These are phyloP conservation scores for Myotis lucifugus DNA, from an alignment of 2,113 vertebrate genomes.

Conservation along the genomic window DNA sequence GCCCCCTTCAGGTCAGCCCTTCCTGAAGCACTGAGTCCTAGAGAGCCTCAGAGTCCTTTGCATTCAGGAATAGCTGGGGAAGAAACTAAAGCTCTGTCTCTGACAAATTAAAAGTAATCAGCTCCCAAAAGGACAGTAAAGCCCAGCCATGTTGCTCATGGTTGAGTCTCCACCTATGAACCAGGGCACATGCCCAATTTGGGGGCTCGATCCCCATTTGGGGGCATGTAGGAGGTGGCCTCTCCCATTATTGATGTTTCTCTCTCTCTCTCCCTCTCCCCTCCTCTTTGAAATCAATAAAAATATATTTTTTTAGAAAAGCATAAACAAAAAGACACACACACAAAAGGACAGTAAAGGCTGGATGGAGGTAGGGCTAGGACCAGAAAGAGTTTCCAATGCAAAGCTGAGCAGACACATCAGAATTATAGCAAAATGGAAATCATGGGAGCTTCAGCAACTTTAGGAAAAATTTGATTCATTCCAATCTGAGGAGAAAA, in stretches of 20 bases:
- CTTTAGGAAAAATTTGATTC: neutral
- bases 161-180: too few species aligned
- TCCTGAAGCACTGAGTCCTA: neutral
- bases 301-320: too few species aligned
- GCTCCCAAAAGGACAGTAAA: neutral
- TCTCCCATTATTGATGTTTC: too few species aligned
- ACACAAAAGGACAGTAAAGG: neutral
- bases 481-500: neutral
- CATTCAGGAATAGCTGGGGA: neutral
- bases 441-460: neutral
- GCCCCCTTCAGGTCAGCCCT: neutral
- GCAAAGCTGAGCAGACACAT: neutral
- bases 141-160: too few species aligned
- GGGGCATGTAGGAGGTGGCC: too few species aligned
- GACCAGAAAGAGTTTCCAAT: neutral
- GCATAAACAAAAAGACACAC: too few species aligned
- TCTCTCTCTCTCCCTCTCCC: too few species aligned
- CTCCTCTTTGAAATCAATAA: too few species aligned
- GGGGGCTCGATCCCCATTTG: too few species aligned
- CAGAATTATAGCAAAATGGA: neutral
- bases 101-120: neutral
- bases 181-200: too few species aligned
- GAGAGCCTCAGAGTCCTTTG: neutral
- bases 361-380: neutral
- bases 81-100: neutral